Conservation (phyloP, 2,888 invertebrate species). For the Habroteleia sp. region DNA sequence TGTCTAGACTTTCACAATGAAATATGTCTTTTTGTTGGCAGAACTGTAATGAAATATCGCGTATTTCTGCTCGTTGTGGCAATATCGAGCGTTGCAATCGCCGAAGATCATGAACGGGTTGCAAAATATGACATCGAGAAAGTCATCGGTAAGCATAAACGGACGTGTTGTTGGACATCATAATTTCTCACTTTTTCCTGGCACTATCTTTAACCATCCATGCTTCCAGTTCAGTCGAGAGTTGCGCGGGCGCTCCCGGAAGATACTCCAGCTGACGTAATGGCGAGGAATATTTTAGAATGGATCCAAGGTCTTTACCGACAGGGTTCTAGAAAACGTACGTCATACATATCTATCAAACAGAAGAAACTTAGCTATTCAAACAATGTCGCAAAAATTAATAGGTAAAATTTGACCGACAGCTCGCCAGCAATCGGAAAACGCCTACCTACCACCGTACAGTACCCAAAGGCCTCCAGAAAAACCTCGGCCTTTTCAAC, state of each 20-base stretch:
- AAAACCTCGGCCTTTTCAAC: conserved; percentile 87
- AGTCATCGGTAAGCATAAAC: conserved; percentile 47
- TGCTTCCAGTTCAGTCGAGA: conserved; percentile 67
- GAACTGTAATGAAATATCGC: conserved; percentile 63
- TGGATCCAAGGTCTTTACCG: conserved; percentile 89
- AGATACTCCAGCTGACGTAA: conserved; percentile 83
- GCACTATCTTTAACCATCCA: background rate
- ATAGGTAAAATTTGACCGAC: conserved; percentile 1
- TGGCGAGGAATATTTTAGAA: conserved; percentile 88
- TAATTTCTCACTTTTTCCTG: conserved; percentile 12
- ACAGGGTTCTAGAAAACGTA: conserved; percentile 83
- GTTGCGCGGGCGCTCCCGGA: conserved; percentile 69
- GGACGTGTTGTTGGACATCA: background rate
- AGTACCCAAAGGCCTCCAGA: conserved; percentile 83
- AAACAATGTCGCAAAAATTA: too few species aligned
- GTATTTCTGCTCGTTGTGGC: conserved; percentile 53
- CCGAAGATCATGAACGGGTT: conserved; percentile 58
- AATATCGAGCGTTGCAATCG: conserved; percentile 62
- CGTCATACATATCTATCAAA: conserved; percentile 64
- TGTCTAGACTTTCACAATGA: conserved; percentile 49
- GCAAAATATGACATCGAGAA: conserved; percentile 34
- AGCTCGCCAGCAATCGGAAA: conserved; percentile 84
- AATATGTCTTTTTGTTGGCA: conserved; percentile 57
- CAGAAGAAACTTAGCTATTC: background rate
- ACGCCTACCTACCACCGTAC: conserved; percentile 83